These are phyloP conservation scores for Cavia aperea DNA, from an alignment of 2,113 vertebrate genomes.

Conservation along the genomic window DNA sequence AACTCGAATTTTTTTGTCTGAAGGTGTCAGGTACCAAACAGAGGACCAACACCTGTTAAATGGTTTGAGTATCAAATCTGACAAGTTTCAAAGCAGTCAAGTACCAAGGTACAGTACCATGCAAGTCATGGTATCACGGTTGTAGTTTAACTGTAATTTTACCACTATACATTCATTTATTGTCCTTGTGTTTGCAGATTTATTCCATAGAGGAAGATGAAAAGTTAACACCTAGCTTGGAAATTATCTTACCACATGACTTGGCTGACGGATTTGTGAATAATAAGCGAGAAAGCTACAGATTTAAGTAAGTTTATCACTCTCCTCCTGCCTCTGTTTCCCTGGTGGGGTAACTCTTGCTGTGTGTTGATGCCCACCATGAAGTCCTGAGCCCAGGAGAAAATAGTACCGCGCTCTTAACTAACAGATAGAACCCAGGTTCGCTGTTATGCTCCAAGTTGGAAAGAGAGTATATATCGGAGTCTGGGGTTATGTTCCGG, in stretches of 20 bases:
- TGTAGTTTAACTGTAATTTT: not conserved
- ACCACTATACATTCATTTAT: not conserved
- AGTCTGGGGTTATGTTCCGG: not conserved
- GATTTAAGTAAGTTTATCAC: conserved; percentile 84
- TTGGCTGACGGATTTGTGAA: conserved; percentile 93
- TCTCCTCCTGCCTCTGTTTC: not conserved
- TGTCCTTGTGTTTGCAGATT: conserved; percentile 69
- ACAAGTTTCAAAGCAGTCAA: not conserved
- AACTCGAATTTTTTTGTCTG: not conserved
- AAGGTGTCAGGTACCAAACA: not conserved
- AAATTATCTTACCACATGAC: conserved; percentile 88
- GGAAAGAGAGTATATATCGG: not conserved
- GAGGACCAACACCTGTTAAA: not conserved
- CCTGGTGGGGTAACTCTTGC: not conserved
- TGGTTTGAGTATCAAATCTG: not conserved
- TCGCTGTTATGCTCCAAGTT: not conserved
- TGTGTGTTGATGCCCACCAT: not conserved
- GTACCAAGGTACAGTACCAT: not conserved
- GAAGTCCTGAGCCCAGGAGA: not conserved
- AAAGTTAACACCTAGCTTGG: conserved; percentile 76
- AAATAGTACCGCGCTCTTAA: not conserved
- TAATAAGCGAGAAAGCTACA: conserved; percentile 92
- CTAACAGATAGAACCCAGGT: not conserved
- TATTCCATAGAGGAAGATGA: conserved; percentile 84
- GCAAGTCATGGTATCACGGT: not conserved